phyloP scores from a whole-genome alignment of 2,113 vertebrate species.

The Deroptyus accipitrinus region DNA sequence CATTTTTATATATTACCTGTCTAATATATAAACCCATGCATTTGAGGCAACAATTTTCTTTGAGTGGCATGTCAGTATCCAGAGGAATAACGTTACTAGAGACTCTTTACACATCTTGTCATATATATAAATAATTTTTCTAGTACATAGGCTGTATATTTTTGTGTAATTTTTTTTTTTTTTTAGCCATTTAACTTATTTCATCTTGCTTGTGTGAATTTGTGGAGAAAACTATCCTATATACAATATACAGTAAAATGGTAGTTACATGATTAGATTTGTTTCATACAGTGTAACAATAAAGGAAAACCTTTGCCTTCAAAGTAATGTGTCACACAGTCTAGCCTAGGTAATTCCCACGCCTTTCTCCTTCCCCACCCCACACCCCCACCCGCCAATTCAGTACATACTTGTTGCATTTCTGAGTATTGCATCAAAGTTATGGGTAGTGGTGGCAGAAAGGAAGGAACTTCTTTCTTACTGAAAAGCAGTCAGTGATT shows the following conservation, averaged over 20 bases:
- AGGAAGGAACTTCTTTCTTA: background rate
- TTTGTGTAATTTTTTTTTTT: slow-evolving; percentile 49
- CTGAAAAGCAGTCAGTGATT: background rate
- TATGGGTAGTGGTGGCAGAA: background rate
- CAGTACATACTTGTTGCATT: background rate
- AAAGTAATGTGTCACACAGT: slow-evolving; percentile 53
- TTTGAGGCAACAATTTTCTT: background rate
- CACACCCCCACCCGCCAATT: background rate
- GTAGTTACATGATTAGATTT: slow-evolving; percentile 65
- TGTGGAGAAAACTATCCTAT: slow-evolving; percentile 59
- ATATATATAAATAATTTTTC: slow-evolving; percentile 66
- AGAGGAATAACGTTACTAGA: slow-evolving; percentile 33
- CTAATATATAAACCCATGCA: background rate
- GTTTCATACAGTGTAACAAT: slow-evolving; percentile 64
- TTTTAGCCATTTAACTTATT: slow-evolving; percentile 67
- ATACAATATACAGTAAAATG: slow-evolving; percentile 58
- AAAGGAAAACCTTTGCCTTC: slow-evolving; percentile 70
- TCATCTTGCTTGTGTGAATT: slow-evolving; percentile 64
- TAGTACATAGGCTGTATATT: slow-evolving; percentile 65
- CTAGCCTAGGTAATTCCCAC: background rate
- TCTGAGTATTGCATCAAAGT: background rate
- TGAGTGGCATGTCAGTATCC: slow-evolving; percentile 55
- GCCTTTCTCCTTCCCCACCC: background rate
- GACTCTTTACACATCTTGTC: slow-evolving; percentile 39
- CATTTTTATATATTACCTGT: background rate